Evolutionary conservation across 2,113 vertebrate species (phyloP).

Genomic region (Lophura nycthemera): DNA sequence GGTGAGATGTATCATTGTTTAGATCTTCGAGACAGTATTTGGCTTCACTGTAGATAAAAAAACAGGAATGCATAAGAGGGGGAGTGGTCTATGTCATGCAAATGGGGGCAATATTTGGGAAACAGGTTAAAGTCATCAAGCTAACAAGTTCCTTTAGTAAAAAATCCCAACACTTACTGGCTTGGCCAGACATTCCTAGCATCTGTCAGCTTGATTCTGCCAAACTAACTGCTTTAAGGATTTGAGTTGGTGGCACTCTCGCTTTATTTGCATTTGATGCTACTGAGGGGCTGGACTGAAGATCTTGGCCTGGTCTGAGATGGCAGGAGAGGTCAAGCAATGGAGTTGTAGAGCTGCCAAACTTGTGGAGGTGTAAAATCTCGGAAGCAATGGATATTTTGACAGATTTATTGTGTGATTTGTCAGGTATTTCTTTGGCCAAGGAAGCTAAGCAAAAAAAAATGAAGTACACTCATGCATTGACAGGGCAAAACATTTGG

Average conservation of each 20-base stretch:
- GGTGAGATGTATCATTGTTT: neutral
- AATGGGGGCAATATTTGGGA: neutral
- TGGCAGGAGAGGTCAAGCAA: neutral
- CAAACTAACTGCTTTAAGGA: neutral
- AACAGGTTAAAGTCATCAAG: neutral
- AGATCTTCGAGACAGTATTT: neutral
- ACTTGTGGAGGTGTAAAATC: neutral
- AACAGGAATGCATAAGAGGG: neutral
- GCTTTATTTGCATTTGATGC: neutral
- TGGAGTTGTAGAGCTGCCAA: neutral
- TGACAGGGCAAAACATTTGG: neutral
- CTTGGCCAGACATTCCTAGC: neutral
- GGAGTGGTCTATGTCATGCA: neutral
- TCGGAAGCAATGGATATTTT: neutral
- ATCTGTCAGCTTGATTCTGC: neutral
- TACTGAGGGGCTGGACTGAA: neutral
- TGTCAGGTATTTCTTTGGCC: neutral
- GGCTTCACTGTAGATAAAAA: neutral
- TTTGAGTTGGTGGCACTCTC: neutral
- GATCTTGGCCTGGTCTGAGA: neutral
- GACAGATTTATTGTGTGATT: neutral
- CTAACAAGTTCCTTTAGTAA: neutral
- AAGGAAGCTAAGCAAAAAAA: neutral
- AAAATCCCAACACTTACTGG: neutral
- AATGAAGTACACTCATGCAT: neutral